Evolutionary conservation across 2,113 vertebrate genomes (phyloP).

Genomic region (Pituophis catenifer): DNA sequence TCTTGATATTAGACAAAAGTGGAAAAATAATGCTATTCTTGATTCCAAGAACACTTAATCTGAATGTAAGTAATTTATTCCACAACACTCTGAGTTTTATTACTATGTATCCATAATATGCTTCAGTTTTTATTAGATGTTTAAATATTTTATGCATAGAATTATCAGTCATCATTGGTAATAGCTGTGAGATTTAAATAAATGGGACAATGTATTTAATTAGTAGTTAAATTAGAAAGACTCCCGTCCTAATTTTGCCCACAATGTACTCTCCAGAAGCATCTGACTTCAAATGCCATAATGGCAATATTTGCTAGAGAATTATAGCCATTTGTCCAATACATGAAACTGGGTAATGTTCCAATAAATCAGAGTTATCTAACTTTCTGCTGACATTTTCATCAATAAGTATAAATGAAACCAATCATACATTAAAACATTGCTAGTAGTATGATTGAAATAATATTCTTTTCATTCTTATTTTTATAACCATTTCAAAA

Average conservation of each 20-base stretch:
- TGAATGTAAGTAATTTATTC: conserved; percentile 65
- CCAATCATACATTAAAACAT: conserved; percentile 13
- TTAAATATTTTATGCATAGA: conserved; percentile 56
- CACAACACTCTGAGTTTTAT: conserved; percentile 63
- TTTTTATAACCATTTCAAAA: background rate
- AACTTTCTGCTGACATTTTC: conserved; percentile 1
- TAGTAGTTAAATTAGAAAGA: conserved; percentile 24
- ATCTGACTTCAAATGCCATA: background rate
- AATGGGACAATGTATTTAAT: conserved; percentile 54
- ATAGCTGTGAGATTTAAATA: conserved; percentile 46
- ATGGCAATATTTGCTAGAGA: background rate
- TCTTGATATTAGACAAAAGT: conserved; percentile 67
- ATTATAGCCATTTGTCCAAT: background rate
- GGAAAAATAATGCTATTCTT: conserved; percentile 61
- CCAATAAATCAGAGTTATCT: background rate
- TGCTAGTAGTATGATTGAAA: conserved; percentile 31
- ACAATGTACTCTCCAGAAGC: background rate
- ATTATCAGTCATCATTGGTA: conserved; percentile 49
- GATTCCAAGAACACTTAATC: conserved; percentile 67
- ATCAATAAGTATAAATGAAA: conserved; percentile 24
- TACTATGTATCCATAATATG: conserved; percentile 48
- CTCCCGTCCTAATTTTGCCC: background rate
- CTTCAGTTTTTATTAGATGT: conserved; percentile 65
- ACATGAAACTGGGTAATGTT: background rate
- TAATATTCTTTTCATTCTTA: background rate